Base-by-base conservation (phyloP, 2,888 invertebrate genomes). In the Zeuzera pyrina region DNA sequence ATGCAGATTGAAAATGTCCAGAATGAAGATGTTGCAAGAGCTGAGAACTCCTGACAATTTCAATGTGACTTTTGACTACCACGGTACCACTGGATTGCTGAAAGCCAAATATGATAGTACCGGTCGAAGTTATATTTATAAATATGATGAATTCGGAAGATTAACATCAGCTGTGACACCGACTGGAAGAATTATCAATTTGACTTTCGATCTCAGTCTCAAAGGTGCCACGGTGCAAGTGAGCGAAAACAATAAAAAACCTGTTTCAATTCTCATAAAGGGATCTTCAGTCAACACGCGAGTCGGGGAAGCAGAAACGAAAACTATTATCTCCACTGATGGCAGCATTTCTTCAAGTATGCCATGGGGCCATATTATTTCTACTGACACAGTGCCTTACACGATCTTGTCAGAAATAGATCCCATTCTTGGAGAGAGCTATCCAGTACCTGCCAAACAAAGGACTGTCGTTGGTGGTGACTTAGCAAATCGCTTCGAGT, bases 141-240 rank as follows among this genome's bases (percentile, higher is more conserved):
- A 94, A 57, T 98, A 97, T 56, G 97, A 98, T 58, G 94, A 94
- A 60, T 97, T 96, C 57, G 98, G 98, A 2, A 88, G 97, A 34
- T 81, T 97, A 1, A 94, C 93, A 2, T 92, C 92, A 7, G 95
- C 96, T 1, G 93, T 97, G 0, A 95, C 95, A 3, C 97, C 98
- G 0, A 97, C 97, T n/a, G 97, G 97, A 3, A 91, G 95, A 74
- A 91, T 95, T 11, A 94, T 96, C 32, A 91, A 91, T 38, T 73
- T 96, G 0, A 90, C 91, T 2, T 96, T 95, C 57, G 95, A 96
- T 69, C 83, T 96, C n/a, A 95, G 94, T 53, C 78, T 93, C 8
- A 94, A 94, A 70, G 96, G 96, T 1, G 96, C 96, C 0, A 92
- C 92, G 7, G 94, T 95, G 0, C 90, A 91, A 55, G 90, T 95